Evolutionary conservation across 2,888 invertebrate genomes (phyloP).

Genomic region (Pollenia angustigena): DNA sequence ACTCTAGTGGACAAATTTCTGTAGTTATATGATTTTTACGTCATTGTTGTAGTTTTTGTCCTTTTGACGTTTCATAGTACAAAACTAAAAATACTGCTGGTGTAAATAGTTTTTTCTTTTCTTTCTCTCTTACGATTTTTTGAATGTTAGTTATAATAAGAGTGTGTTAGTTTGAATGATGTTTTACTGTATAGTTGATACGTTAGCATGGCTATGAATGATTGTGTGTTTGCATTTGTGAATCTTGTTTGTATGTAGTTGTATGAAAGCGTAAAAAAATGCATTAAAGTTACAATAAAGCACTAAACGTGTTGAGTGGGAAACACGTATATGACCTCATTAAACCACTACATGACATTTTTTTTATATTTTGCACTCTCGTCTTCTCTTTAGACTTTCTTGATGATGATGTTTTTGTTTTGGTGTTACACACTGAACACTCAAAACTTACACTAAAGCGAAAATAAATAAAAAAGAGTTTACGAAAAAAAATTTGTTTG

Average conservation of each 20-base stretch:
- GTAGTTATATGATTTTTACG: slow-evolving; percentile 68
- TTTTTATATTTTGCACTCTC: slow-evolving; percentile 32
- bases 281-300: slow-evolving; percentile 66
- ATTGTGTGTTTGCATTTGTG: slow-evolving; percentile 33
- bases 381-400: not conserved
- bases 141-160: slow-evolving; percentile 16
- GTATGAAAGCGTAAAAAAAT: slow-evolving; percentile 53
- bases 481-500: not conserved
- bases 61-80: slow-evolving; percentile 16
- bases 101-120: slow-evolving; percentile 31
- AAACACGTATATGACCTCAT: slow-evolving; percentile 75
- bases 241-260: slow-evolving; percentile 16
- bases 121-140: not conserved
- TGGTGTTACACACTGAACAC: slow-evolving; percentile 12
- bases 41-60: slow-evolving; percentile 43
- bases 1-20: slow-evolving; percentile 69
- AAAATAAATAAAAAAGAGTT: slow-evolving; percentile 26
- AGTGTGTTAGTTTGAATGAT: slow-evolving; percentile 52
- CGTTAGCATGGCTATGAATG: slow-evolving; percentile 12
- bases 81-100: slow-evolving; percentile 32
- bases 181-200: slow-evolving; percentile 38
- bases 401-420: not conserved
- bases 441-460: slow-evolving; percentile 29
- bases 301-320: slow-evolving; percentile 71
- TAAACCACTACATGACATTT: slow-evolving; percentile 74